A percentile compares a stretch with the other conserved stretches of the same genome.
These are phyloP conservation scores for Hylomyscus alleni DNA, from an alignment of 2,797 vertebrate species.

Conservation along the genomic window DNA sequence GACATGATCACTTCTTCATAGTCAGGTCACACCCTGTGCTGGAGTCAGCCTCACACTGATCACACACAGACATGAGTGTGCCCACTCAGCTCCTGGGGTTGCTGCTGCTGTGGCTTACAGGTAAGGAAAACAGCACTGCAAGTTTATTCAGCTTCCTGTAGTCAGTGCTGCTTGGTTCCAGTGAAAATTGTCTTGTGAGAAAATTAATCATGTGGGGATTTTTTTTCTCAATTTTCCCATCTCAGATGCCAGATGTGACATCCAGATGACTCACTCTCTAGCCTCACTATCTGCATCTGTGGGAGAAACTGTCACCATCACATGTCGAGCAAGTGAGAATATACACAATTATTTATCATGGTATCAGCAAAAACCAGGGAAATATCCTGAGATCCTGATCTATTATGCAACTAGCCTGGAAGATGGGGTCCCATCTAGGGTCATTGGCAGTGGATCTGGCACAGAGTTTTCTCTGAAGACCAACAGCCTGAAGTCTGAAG, in stretches of 20 bases:
- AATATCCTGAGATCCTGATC: too few species aligned
- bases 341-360: too few species aligned
- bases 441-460: too few species aligned
- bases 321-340: too few species aligned
- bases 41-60: neutral
- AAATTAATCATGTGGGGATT: neutral
- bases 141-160: neutral
- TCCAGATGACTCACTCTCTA: neutral
- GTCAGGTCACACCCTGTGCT: neutral
- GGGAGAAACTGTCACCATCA: too few species aligned
- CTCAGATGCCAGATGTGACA: too few species aligned
- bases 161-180: neutral
- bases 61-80: neutral
- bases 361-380: too few species aligned
- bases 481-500: too few species aligned
- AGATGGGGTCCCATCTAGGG: too few species aligned
- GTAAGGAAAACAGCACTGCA: neutral
- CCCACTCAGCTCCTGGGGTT: neutral
- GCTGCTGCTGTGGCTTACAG: neutral
- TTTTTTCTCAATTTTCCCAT: neutral
- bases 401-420: accelerated
- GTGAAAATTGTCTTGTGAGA: neutral
- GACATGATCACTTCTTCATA: neutral
- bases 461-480: too few species aligned
- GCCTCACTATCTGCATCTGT: too few species aligned